These are phyloP conservation scores for Holcopasites calliopsidis DNA, from an alignment of 1,140 invertebrate genomes.

Conservation along the genomic window DNA sequence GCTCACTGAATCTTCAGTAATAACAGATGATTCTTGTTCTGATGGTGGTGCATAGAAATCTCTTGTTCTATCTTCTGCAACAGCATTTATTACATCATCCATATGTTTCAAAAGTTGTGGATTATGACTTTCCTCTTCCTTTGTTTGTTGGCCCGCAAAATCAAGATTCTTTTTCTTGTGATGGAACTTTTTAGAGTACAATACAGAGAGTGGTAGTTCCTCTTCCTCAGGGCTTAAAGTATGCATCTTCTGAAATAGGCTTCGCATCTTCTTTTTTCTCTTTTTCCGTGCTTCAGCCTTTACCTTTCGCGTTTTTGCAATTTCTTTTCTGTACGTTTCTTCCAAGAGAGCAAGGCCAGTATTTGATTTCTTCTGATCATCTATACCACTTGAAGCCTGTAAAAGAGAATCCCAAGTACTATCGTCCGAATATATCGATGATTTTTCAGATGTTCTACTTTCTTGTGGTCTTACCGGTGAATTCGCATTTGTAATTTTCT, in stretches of 20 bases:
- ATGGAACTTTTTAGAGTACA: slow-evolving; percentile 48
- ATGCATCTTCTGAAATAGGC: slow-evolving; percentile 1
- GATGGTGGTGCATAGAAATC: slow-evolving; percentile 10
- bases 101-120: slow-evolving; percentile 48
- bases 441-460: slow-evolving; percentile 10
- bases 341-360: slow-evolving; percentile 68
- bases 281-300: slow-evolving; percentile 38
- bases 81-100: slow-evolving; percentile 63
- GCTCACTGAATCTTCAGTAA: not conserved
- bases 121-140: slow-evolving; percentile 21
- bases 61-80: slow-evolving; percentile 50
- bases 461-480: not conserved
- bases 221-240: slow-evolving; percentile 54
- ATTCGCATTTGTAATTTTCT: not conserved
- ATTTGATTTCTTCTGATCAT: slow-evolving; percentile 51
- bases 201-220: slow-evolving; percentile 37
- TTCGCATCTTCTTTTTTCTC: slow-evolving; percentile 51
- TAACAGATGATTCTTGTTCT: not conserved
- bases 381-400: slow-evolving; percentile 37
- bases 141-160: slow-evolving; percentile 15
- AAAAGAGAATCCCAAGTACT: slow-evolving; percentile 65
- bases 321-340: slow-evolving; percentile 66
- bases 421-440: slow-evolving; percentile 71
- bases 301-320: slow-evolving; percentile 39
- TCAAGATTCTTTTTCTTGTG: slow-evolving; percentile 33